These are phyloP conservation scores for Apus apus DNA, from an alignment of 2,113 vertebrate species.

Conservation along the genomic window DNA sequence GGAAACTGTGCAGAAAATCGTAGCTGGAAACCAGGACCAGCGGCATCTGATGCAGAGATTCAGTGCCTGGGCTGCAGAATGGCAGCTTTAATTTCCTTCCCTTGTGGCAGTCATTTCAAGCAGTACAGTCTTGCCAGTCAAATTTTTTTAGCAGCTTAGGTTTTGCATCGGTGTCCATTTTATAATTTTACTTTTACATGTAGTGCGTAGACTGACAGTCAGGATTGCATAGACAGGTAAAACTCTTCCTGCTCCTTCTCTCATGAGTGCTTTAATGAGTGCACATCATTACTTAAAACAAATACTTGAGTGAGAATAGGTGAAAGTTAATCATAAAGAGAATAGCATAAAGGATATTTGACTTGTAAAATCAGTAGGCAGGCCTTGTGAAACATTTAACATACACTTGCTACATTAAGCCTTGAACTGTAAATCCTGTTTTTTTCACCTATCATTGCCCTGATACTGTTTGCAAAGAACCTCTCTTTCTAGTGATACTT, in stretches of 20 bases:
- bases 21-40: rapidly evolving
- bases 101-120: not conserved
- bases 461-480: not conserved
- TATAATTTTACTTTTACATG: not conserved
- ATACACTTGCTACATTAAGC: not conserved
- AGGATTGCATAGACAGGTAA: not conserved
- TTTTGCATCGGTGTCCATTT: not conserved
- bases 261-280: not conserved
- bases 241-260: not conserved
- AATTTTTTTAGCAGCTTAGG: not conserved
- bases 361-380: not conserved
- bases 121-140: not conserved
- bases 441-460: not conserved
- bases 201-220: not conserved
- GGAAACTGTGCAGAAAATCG: not conserved
- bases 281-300: not conserved
- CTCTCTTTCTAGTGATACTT: not conserved
- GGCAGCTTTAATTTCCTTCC: not conserved
- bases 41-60: not conserved
- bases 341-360: not conserved
- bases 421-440: not conserved
- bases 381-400: not conserved
- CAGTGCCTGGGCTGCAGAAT: not conserved
- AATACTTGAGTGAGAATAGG: not conserved
- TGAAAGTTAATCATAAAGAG: not conserved